Evolutionary conservation across 2,888 invertebrate species (phyloP), one percentile per base, ranked within the genome.

Genomic region (Halocaridina rubra): DNA sequence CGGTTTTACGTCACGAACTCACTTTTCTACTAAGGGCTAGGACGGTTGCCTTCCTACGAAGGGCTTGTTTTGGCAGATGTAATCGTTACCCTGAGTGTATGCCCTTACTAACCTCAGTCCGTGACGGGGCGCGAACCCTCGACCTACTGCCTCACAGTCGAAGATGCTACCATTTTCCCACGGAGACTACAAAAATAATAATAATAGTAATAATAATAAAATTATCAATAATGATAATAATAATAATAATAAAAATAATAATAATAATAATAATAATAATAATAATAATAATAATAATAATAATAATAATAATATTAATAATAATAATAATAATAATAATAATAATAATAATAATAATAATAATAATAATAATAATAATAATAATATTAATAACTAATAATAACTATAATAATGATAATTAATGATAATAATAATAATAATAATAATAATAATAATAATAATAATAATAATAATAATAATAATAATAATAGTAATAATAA

Each of bases 321-420:
- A 64, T 64, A 64, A 64, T 64, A 64, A 64, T 64, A 64, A 64
- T 64, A 64, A 64, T 64, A 22, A 64, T 4, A 64, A 64, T 64
- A 4, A 64, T 64, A 64, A 64, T 64, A 64, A 64, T 64, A 64
- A 64, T 64, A 64, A 64, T 64, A 64, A 4, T 64, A 64, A 64
- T 64, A 64, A 64, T 64, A 64, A 64, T 64, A 64, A 64, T 64
- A 64, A 64, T 64, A 64, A 64, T 64, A 64, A 64, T 64, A 64
- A 64, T 64, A 64, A 64, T n/a, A 64, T n/a, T 64, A 64, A 64
- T 64, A 64, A n/a, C n/a, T 4, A 64, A 64, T 64, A 64, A 64
- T 64, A 64, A 5, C 3, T 19, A 64, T 64, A 64, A 64, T 19
- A 64, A 64, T 19, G 3, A 64, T 19, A 64, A 64, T 19, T n/a